These are phyloP conservation scores for Kuschelorhynchus macadamiae DNA, from an alignment of 2,888 invertebrate genomes.

Conservation along the genomic window DNA sequence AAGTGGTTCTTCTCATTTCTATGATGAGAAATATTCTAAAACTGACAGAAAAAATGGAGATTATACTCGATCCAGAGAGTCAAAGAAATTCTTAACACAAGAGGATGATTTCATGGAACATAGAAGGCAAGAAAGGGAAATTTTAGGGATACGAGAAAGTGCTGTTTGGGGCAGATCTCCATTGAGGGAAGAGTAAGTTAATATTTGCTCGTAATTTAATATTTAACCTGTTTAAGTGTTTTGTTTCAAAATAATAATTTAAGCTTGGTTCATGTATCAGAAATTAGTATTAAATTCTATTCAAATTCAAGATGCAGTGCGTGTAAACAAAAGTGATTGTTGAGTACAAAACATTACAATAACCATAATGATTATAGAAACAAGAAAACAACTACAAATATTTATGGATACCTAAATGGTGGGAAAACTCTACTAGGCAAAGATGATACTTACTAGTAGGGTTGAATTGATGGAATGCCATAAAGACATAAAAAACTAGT, in stretches of 20 bases:
- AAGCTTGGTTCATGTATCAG: no score
- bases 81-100: conserved; percentile 48
- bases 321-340: no score
- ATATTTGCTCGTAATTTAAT: no score
- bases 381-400: conserved; percentile 10
- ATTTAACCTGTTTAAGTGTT: no score
- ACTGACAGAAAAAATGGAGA: conserved; percentile 40
- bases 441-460: conserved; percentile 8
- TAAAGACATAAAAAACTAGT: conserved; percentile 7
- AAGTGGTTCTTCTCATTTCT: conserved; percentile 12
- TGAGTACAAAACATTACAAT: no score
- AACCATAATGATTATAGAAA: conserved; percentile 8
- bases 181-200: conserved; percentile 75
- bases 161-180: conserved; percentile 86
- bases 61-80: conserved; percentile 36
- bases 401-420: conserved; percentile 13
- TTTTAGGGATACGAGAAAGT: conserved; percentile 80
- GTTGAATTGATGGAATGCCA: background rate
- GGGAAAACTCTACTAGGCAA: conserved; percentile 9
- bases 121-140: conserved; percentile 80
- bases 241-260: background rate
- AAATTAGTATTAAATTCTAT: no score
- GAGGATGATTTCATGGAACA: conserved; percentile 80
- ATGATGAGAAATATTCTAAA: conserved; percentile 26
- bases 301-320: no score